phyloP scores from a whole-genome alignment of 2,888 invertebrate species.

The Caenorhabditis sinica region DNA sequence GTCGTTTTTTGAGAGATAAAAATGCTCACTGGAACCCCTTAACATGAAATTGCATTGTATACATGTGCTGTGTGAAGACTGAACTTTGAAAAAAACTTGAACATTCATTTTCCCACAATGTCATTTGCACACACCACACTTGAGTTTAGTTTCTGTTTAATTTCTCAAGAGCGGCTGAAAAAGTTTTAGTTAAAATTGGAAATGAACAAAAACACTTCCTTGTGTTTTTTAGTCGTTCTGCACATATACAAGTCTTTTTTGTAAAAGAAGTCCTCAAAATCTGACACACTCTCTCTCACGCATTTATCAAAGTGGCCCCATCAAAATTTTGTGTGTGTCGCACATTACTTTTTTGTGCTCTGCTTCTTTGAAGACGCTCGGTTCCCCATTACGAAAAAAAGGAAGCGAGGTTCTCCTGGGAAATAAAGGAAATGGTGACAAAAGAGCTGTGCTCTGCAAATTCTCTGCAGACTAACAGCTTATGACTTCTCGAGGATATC shows the following conservation, averaged over 20 bases:
- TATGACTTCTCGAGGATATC: slow-evolving; percentile 3
- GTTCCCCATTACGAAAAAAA: slow-evolving; percentile 39
- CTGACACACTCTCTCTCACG: slow-evolving; percentile 37
- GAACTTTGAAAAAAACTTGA: not conserved
- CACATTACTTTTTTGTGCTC: slow-evolving; percentile 56
- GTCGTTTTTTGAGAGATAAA: not conserved
- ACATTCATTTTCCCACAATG: slow-evolving; percentile 13
- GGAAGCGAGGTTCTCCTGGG: slow-evolving; percentile 41
- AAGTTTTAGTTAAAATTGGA: not conserved
- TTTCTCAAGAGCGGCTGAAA: slow-evolving; percentile 7
- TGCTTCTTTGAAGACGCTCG: not conserved
- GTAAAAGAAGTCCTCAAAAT: slow-evolving; percentile 4
- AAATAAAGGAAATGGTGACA: slow-evolving; percentile 49
- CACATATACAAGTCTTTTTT: slow-evolving; percentile 15
- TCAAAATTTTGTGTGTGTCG: slow-evolving; percentile 56
- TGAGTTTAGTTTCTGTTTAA: slow-evolving; percentile 5
- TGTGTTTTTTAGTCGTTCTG: slow-evolving; percentile 4
- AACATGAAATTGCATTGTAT: not conserved
- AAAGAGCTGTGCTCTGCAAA: not conserved
- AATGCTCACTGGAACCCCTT: not conserved
- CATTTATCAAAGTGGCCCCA: slow-evolving; percentile 65
- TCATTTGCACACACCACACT: slow-evolving; percentile 21
- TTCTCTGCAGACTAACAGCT: slow-evolving; percentile 12
- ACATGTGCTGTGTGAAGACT: not conserved
- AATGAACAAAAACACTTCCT: slow-evolving; percentile 23